These are phyloP conservation scores for Caloenas nicobarica DNA, from an alignment of 2,113 vertebrate genomes.

Conservation along the genomic window DNA sequence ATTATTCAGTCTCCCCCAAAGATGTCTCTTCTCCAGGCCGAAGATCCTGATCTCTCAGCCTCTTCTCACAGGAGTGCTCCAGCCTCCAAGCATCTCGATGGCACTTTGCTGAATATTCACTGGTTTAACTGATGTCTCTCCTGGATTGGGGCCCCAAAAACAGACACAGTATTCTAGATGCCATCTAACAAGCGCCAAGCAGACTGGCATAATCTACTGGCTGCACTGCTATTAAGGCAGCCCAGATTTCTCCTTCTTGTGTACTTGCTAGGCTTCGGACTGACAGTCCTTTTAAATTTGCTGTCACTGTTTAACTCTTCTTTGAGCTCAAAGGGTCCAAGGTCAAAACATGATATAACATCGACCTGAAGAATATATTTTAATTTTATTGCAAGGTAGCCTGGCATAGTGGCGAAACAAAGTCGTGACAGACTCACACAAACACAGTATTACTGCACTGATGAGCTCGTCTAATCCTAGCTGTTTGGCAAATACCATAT, in stretches of 20 bases:
- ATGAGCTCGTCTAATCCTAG: background rate
- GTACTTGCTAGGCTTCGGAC: background rate
- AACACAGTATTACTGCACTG: background rate
- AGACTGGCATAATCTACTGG: background rate
- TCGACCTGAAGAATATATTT: background rate
- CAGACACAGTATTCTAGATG: background rate
- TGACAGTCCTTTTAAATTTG: background rate
- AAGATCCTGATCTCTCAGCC: background rate
- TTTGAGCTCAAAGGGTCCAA: background rate
- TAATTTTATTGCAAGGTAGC: background rate
- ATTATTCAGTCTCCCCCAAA: background rate
- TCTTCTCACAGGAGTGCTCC: background rate
- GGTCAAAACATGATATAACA: background rate
- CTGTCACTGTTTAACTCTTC: background rate
- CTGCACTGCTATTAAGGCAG: background rate
- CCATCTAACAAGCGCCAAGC: background rate
- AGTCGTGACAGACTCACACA: background rate
- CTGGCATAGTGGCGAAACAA: rapidly evolving
- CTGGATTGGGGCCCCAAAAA: background rate
- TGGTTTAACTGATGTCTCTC: background rate
- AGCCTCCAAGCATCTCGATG: background rate
- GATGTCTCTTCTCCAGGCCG: background rate
- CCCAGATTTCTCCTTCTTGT: background rate
- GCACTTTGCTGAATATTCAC: background rate
- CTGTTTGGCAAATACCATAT: background rate